These are phyloP conservation scores for Halictus ligatus DNA, from an alignment of 2,888 invertebrate species.

Conservation along the genomic window DNA sequence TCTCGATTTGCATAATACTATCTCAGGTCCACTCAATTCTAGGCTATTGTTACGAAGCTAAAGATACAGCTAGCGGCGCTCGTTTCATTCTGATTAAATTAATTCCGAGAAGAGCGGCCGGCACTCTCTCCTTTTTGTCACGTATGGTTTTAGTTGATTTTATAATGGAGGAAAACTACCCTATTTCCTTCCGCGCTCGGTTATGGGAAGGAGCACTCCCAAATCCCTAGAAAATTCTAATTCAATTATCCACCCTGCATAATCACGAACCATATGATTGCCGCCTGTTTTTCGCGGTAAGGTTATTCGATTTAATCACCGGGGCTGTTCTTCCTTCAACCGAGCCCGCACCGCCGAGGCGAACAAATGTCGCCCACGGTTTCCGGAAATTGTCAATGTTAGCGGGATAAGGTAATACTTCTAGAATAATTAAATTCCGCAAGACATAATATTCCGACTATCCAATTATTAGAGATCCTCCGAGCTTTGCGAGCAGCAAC, in stretches of 20 bases:
- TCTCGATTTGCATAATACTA: constrained; percentile 64
- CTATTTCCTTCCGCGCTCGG: constrained; percentile 68
- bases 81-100: constrained; percentile 75
- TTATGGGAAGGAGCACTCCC: constrained; percentile 66
- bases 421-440: constrained; percentile 10
- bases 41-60: constrained; percentile 67
- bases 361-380: constrained; percentile 28
- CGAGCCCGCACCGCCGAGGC: background rate
- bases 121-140: constrained; percentile 74
- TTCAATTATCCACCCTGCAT: constrained; percentile 79
- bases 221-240: constrained; percentile 77
- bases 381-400: constrained; percentile 20
- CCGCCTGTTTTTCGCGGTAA: constrained; percentile 71
- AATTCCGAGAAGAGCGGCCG: constrained; percentile 66
- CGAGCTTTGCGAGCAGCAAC: background rate
- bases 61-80: constrained; percentile 67
- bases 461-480: background rate
- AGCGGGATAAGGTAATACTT: background rate
- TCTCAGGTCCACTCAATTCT: constrained; percentile 62
- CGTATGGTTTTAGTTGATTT: constrained; percentile 79
- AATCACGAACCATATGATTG: constrained; percentile 78
- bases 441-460: constrained; percentile 3
- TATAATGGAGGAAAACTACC: constrained; percentile 77
- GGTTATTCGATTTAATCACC: constrained; percentile 56
- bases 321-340: constrained; percentile 27